phyloP scores from a whole-genome alignment of 2,113 vertebrate genomes.

The Tiliqua scincoides region DNA sequence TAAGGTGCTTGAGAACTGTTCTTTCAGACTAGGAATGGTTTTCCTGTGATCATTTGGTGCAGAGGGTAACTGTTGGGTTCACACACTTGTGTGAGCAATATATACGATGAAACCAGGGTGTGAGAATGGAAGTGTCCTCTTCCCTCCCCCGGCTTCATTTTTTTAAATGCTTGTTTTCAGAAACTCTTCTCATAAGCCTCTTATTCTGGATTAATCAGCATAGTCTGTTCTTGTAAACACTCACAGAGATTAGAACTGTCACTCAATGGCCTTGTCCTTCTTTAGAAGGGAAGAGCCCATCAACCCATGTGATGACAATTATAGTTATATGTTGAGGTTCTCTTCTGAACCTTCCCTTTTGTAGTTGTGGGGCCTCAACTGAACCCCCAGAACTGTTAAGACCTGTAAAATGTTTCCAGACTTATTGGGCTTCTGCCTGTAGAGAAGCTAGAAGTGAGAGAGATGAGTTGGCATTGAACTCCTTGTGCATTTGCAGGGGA shows the following conservation, averaged over 20 bases:
- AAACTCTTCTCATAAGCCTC: neutral
- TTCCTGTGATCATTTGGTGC: neutral
- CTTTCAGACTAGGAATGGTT: neutral
- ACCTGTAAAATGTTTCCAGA: neutral
- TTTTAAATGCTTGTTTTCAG: neutral
- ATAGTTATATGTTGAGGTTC: neutral
- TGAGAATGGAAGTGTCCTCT: too few relatives aligned
- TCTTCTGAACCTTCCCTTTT: neutral
- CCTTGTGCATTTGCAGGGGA: neutral
- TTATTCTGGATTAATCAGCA: neutral
- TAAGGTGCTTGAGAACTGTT: neutral
- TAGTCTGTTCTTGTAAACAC: neutral
- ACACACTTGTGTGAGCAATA: neutral
- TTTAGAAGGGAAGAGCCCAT: neutral
- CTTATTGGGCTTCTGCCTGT: too few relatives aligned
- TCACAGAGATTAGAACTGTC: neutral
- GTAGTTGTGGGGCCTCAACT: neutral
- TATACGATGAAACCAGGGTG: neutral
- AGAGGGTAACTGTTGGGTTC: neutral
- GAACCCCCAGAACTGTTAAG: neutral
- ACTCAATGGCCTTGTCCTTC: neutral
- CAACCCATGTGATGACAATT: neutral
- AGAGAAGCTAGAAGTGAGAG: neutral
- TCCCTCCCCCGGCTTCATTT: neutral
- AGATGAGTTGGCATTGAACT: too few relatives aligned